Base-by-base conservation (phyloP, 2,113 vertebrate genomes). In the Myiopsitta monachus region DNA sequence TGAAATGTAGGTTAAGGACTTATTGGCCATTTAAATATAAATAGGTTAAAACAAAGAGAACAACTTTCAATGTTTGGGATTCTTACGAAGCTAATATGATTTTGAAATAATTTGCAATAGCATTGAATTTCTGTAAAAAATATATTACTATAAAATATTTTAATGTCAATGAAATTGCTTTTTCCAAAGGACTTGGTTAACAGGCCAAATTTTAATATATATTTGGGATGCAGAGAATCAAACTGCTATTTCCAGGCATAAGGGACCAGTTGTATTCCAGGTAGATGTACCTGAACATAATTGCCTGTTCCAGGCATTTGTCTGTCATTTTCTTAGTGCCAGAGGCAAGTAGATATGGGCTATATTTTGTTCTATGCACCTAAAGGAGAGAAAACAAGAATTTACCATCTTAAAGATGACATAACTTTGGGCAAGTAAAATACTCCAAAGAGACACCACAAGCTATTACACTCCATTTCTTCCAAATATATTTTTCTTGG, bases 11-110 rank as follows among this genome's bases (percentile, higher is more conserved):
- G 3, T 55, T 41, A 77, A 82, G 11, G 5, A 27, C 13, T 67
- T 41, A 59, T 4, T 59, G 10, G 49, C 0, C 3, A 27, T 67
- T 81, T 44, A 49, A 74, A 26, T 67, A 51, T 12, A 77, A 83
- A 73, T 2, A 26, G 2, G 9, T 57, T 27, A 36, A 74, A 84
- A 8, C 1, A 85, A 80, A 83, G 4, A 1, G 4, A 66, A 77
- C 2, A 0, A 26, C 9, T 77, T 54, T 21, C 27, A 43, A 46
- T 7, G 2, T 18, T 23, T 1, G 9, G 7, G 1, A 12, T 33
- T 43, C 24, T 5, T 39, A 11, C 23, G 11, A 70, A 69, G 6
- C 7, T 15, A 75, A 49, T 1, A 24, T 4, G 13, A 30, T 41
- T 82, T 51, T 66, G 19, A 74, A 63, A 80, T 33, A 76, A 64